Base-by-base conservation (phyloP, 2,797 vertebrate species). In the Myiotriccus ornatus region DNA sequence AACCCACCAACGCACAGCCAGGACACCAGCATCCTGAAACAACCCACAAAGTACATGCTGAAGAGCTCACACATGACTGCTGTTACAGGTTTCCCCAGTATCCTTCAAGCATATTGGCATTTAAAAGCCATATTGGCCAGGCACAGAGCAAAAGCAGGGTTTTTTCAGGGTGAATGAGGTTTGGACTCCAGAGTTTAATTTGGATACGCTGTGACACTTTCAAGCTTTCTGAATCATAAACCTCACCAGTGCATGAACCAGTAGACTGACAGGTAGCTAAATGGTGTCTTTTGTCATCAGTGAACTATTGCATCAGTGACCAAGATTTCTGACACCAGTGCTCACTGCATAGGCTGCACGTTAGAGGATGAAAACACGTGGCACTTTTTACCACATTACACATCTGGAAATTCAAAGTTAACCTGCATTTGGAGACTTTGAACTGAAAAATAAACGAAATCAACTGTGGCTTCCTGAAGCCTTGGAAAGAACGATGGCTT, bases 401-500 rank as follows among this genome's bases (percentile, higher is more conserved):
- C 94, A 92, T 95, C 68, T 93, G 90, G 78, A 96, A 93, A 87
- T 79, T 87, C 77, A 79, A 90, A 89, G 68, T 43, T 90, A 92
- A 92, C 71, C 81, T 90, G 46, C 30, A 43, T 89, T 95, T 89
- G 75, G 71, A 91, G 21, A 75, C 30, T 63, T 39, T 70, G 64
- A 87, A 85, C 43, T 83, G 49, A 85, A 95, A 94, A 95, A 93
- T 67, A 94, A 94, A 94, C 71, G 95, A 80, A 85, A 85, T 92
- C 64, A 93, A 43, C 78, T 62, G 27, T 83, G 75, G 43, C 39
- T 94, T 93, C 71, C 32, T 5, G 27, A 53, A 85, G 47, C 56
- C 64, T 79, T 89, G 53, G 65, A 91, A 92, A 85, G 32, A 67
- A 34, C 64, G 60, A 47, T 7, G 41, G 37, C 69, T 90, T 70